Evolutionary conservation across 2,888 invertebrate genomes (phyloP).

Genomic region (Copidosoma aretas): DNA sequence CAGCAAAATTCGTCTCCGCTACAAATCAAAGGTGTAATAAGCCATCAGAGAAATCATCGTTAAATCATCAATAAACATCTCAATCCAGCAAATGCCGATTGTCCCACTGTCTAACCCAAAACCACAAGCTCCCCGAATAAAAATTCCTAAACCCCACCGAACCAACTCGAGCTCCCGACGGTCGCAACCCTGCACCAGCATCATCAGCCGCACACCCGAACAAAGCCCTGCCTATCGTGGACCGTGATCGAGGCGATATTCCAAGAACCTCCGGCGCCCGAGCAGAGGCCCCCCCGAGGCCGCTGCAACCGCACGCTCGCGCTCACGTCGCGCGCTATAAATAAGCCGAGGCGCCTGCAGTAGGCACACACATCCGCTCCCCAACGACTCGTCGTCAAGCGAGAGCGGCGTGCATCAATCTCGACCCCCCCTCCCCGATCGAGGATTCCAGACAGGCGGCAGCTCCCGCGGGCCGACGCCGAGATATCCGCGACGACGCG

Average conservation of each 20-base stretch:
- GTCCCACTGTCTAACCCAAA: too few relatives aligned
- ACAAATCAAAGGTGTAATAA: too few relatives aligned
- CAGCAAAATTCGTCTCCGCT: too few relatives aligned
- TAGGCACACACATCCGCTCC: neutral
- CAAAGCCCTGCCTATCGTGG: neutral
- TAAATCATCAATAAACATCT: too few relatives aligned
- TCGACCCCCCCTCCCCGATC: neutral
- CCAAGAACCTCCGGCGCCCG: neutral
- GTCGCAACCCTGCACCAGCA: too few relatives aligned
- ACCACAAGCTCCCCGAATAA: too few relatives aligned
- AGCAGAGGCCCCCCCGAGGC: neutral
- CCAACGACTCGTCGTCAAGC: neutral
- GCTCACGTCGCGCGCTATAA: constrained; percentile 9
- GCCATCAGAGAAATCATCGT: too few relatives aligned
- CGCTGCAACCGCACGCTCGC: neutral
- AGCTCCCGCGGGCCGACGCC: neutral
- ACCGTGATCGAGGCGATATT: neutral
- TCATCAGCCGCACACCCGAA: too few relatives aligned
- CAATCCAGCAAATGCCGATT: too few relatives aligned
- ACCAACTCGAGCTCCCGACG: too few relatives aligned
- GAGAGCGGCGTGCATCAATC: constrained; percentile 60
- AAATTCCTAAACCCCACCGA: too few relatives aligned
- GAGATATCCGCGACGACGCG: neutral
- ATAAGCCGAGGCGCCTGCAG: neutral
- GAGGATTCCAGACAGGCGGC: neutral